A percentile compares a stretch with the other conserved stretches of the same genome.
Conservation (phyloP, 2,113 vertebrate species). For the Ptilorrhoa leucosticta region DNA sequence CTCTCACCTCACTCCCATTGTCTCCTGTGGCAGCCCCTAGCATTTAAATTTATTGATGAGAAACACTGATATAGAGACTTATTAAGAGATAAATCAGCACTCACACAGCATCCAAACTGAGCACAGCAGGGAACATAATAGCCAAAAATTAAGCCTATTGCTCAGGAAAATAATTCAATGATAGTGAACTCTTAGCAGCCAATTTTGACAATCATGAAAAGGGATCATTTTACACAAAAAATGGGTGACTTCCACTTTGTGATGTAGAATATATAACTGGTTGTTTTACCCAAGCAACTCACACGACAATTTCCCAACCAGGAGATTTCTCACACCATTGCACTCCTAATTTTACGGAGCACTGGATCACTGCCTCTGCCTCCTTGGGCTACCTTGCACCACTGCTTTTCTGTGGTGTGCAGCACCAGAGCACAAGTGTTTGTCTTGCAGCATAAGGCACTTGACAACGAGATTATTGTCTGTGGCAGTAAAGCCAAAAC, state of each 20-base stretch:
- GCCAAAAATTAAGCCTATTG: neutral
- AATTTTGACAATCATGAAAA: neutral
- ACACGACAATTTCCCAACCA: neutral
- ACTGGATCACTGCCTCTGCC: neutral
- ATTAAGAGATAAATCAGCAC: neutral
- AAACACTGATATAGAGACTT: neutral
- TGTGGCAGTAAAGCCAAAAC: neutral
- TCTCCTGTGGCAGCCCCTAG: neutral
- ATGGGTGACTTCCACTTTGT: neutral
- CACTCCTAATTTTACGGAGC: slow-evolving; percentile 24
- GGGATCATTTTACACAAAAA: neutral
- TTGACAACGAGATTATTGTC: neutral
- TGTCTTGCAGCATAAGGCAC: neutral
- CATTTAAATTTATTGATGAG: neutral
- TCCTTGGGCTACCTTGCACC: neutral
- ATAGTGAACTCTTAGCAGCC: neutral
- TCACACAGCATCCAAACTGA: neutral
- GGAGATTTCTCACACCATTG: neutral
- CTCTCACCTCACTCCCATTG: neutral
- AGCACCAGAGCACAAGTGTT: neutral
- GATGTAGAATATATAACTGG: neutral
- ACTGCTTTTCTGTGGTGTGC: neutral
- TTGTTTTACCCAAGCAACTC: neutral
- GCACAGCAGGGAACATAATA: neutral
- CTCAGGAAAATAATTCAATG: neutral